Base-by-base conservation (phyloP, 2,797 vertebrate genomes). In the Micropoecilia bifurca region DNA sequence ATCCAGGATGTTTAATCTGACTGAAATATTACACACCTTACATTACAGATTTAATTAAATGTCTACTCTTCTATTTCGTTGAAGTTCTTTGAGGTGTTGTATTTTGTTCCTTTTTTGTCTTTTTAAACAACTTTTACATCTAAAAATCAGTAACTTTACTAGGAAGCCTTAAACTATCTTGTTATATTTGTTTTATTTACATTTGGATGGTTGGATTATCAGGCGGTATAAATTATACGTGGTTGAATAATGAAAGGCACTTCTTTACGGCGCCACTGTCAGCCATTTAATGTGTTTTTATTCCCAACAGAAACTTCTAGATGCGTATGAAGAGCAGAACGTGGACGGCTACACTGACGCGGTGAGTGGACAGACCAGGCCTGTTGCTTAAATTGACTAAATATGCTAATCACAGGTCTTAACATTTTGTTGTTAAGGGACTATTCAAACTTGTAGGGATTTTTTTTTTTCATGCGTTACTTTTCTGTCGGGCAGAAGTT, bases 251-350 rank as follows among this genome's bases (percentile, higher is more conserved):
- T 63, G 14, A 63, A 63, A 36, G 1, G 1, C 14, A 8, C 6
- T 18, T 63, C 33, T 36, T 18, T 33, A 16, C 18, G 59, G 59
- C 8, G 30, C 1, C 1, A 8, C 22, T 57, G 22, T 30, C 59
- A 6, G 1, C 18, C 18, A 22, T 41, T 46, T 18, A 14, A 45
- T 28, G 25, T 45, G 50, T 47, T 63, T n/a, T 53, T 68, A 43
- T 71, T 20, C 71, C 76, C 76, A 61, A 39, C 90, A 99, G 98
- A 98, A 98, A 94, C 94, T 99, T 86, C 88, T 98, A 74, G 97
- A 98, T 25, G 97, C 98, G 25, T 97, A 88, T 9, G 97, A 98
- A 84, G 97, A 99, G 77, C 97, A 98, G 94, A 98, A 98, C 0
- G 87, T 97, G 77, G 97, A 98, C 0, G 95, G 93, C 48, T 98